Evolutionary conservation across 2,888 invertebrate genomes (phyloP).

Genomic region (Dugesia japonica): DNA sequence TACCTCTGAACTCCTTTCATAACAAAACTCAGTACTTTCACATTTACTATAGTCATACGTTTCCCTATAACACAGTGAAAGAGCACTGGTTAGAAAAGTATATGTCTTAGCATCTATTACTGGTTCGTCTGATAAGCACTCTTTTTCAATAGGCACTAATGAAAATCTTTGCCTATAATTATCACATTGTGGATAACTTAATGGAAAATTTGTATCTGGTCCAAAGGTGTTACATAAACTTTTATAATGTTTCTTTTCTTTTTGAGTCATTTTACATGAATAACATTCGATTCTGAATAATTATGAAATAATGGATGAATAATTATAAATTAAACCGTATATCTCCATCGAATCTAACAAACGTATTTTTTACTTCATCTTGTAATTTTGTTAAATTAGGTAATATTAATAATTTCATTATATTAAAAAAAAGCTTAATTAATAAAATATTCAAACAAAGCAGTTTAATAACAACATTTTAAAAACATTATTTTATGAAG

Average conservation of each 20-base stretch:
- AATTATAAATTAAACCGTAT: neutral
- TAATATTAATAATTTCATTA: conserved; percentile 14
- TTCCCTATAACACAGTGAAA: neutral
- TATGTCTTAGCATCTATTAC: neutral
- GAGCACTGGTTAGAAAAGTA: neutral
- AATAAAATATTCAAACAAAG: too few relatives aligned
- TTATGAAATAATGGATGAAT: neutral
- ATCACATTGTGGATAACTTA: neutral
- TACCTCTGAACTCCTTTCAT: neutral
- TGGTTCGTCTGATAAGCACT: neutral
- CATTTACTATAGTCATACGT: neutral
- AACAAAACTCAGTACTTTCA: neutral
- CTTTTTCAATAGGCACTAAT: neutral
- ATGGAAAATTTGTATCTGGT: neutral
- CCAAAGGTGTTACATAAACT: neutral
- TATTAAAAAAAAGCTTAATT: too few relatives aligned
- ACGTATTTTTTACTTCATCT: conserved; percentile 11
- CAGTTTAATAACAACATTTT: too few relatives aligned
- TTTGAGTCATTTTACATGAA: conserved; percentile 7
- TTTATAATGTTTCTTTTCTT: conserved; percentile 1
- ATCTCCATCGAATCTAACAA: neutral
- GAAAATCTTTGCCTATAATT: neutral
- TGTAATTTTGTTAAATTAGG: neutral
- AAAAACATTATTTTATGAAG: too few relatives aligned
- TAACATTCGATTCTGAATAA: neutral